These are phyloP conservation scores for Rhincodon typus DNA, from an alignment of 2,797 vertebrate species.

Conservation along the genomic window DNA sequence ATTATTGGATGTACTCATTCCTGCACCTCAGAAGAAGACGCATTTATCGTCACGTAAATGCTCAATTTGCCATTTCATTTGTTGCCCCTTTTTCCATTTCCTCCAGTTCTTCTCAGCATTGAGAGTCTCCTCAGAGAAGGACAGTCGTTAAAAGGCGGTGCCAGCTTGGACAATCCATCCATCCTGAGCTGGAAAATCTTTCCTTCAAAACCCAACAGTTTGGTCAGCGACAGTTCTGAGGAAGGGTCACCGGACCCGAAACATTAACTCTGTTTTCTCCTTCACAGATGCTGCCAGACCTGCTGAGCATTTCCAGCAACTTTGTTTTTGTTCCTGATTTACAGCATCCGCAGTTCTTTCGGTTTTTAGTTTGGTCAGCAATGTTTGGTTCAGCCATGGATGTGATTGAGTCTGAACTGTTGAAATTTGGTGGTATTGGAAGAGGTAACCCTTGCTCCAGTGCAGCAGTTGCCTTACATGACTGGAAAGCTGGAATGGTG, in stretches of 20 bases:
- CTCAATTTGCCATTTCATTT: background rate
- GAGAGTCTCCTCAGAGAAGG: background rate
- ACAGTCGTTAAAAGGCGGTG: background rate
- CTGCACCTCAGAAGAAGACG: background rate
- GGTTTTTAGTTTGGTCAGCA: no score
- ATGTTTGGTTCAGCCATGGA: no score
- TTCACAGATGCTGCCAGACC: no score
- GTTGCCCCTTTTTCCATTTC: background rate
- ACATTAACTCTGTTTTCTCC: no score
- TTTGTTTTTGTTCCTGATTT: no score
- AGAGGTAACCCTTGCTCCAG: background rate
- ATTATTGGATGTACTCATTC: background rate
- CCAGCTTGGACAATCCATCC: background rate
- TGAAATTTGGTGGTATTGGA: background rate
- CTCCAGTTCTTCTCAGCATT: background rate
- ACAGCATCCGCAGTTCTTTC: no score
- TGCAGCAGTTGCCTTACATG: background rate
- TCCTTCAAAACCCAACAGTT: background rate
- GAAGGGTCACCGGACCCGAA: no score
- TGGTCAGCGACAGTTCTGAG: no score
- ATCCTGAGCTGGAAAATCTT: background rate
- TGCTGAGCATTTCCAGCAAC: no score
- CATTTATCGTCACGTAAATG: background rate
- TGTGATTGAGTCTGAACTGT: background rate
- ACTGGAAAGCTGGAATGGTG: background rate